Evolutionary conservation across 2,113 vertebrate species (phyloP).

Genomic region (Podocnemis expansa): DNA sequence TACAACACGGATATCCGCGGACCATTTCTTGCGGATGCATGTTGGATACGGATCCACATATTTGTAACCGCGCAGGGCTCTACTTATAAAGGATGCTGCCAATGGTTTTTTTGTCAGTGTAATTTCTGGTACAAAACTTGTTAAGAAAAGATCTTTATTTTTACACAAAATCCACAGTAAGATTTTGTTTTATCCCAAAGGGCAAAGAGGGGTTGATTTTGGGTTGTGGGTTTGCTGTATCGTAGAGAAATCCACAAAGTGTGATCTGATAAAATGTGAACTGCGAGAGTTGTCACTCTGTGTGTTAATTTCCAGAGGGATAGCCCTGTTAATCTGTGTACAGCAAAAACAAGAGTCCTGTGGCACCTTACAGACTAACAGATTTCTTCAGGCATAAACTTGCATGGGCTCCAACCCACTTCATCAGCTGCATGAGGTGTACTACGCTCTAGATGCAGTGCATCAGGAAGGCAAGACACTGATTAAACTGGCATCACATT

Average conservation of each 20-base stretch:
- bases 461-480: background rate
- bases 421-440: too few species aligned
- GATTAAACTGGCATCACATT: background rate
- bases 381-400: too few species aligned
- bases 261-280: background rate
- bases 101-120: background rate
- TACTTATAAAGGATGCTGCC: background rate
- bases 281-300: background rate
- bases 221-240: background rate
- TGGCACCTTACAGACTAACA: too few species aligned
- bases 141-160: background rate
- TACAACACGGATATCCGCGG: too few species aligned
- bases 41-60: too few species aligned
- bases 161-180: background rate
- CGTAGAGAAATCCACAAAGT: background rate
- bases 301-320: too few species aligned
- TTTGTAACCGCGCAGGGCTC: too few species aligned
- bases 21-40: too few species aligned
- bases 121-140: background rate
- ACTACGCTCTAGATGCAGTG: too few species aligned
- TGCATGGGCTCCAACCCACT: too few species aligned
- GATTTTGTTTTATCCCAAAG: background rate
- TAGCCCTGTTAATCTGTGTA: too few species aligned
- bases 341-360: too few species aligned
- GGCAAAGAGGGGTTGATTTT: background rate